Percentiles rank a stretch among this genome's conserved stretches.
Conservation (phyloP, 1,140 invertebrate species). For the Drosophila sucinea region DNA sequence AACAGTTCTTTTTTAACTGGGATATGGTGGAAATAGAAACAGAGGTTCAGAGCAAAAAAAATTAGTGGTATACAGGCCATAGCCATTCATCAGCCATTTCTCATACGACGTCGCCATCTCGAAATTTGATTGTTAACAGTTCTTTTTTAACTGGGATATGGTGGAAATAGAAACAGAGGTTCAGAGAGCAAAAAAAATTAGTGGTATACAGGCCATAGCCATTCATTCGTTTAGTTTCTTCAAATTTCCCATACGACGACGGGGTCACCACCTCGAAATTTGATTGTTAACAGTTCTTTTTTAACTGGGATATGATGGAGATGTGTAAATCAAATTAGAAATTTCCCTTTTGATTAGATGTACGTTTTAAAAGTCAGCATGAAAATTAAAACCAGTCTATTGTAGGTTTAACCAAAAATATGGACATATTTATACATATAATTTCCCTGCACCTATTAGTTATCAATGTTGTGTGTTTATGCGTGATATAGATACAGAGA, state of each 20-base stretch:
- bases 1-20: neutral
- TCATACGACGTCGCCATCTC: neutral
- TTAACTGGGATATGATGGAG: neutral
- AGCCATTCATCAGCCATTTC: neutral
- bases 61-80: too few relatives aligned
- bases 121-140: neutral
- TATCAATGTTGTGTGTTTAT: neutral
- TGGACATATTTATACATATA: neutral
- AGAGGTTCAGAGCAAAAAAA: too few relatives aligned
- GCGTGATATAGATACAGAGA: slow-evolving; percentile 11
- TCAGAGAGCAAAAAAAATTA: too few relatives aligned
- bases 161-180: neutral
- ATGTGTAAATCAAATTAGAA: neutral
- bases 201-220: too few relatives aligned
- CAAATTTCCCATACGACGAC: neutral
- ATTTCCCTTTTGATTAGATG: too few relatives aligned
- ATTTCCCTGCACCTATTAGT: slow-evolving; percentile 5
- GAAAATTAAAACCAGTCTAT: too few relatives aligned
- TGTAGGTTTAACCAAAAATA: neutral
- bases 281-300: neutral
- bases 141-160: neutral
- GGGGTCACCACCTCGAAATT: neutral
- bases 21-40: neutral
- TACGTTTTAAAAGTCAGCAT: too few relatives aligned
- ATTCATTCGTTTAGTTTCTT: too few relatives aligned